Evolutionary conservation across 1,140 invertebrate genomes (phyloP).

Genomic region (Calosoma granatense): DNA sequence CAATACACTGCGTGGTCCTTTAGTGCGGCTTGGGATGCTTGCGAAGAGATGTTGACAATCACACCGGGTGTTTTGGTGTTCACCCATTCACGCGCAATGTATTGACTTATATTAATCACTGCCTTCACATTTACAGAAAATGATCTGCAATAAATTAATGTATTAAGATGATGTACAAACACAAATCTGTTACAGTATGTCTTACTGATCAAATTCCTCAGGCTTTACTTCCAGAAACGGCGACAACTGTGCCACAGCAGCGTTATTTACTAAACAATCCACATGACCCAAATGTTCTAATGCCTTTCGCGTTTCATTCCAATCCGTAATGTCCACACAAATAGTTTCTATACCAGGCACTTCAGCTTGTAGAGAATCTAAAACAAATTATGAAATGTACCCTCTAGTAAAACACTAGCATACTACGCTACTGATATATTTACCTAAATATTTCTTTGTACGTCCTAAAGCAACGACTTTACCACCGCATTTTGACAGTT

Average conservation of each 20-base stretch:
- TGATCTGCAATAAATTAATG: slow-evolving; percentile 43
- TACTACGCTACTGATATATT: neutral
- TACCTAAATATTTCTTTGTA: neutral
- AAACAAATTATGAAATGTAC: neutral
- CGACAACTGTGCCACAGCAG: slow-evolving; percentile 49
- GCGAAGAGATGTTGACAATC: slow-evolving; percentile 86
- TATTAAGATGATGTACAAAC: neutral
- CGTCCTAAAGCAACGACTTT: neutral
- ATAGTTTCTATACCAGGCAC: no score
- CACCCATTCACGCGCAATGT: slow-evolving; percentile 65
- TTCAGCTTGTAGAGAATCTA: no score
- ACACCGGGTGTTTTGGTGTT: slow-evolving; percentile 57
- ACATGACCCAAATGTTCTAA: slow-evolving; percentile 47
- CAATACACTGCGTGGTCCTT: slow-evolving; percentile 68
- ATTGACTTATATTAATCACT: slow-evolving; percentile 72
- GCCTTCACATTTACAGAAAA: slow-evolving; percentile 79
- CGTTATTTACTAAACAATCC: slow-evolving; percentile 79
- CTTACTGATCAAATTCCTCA: slow-evolving; percentile 61
- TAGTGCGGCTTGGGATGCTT: slow-evolving; percentile 60
- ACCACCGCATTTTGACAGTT: neutral
- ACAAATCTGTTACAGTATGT: slow-evolving; percentile 10
- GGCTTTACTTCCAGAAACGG: slow-evolving; percentile 54
- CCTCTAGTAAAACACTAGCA: neutral
- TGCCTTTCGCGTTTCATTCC: slow-evolving; percentile 56
- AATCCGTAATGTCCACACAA: slow-evolving; percentile 65